Conservation (phyloP, 2,888 invertebrate genomes). For the Himalopsyche kuldschensis region DNA sequence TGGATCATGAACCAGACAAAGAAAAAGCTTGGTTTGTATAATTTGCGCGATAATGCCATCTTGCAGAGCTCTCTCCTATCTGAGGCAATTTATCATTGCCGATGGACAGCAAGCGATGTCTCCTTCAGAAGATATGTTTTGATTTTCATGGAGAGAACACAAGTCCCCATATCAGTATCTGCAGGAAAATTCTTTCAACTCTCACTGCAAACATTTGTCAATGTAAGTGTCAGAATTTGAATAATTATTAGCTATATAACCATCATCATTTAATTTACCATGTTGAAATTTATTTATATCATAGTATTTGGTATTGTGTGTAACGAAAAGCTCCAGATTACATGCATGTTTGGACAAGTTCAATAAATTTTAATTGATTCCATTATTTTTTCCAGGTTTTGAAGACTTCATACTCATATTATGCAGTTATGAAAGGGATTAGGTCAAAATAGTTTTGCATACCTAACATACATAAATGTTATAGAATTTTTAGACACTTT, state of each 20-base stretch:
- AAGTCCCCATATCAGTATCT: conserved; percentile 19
- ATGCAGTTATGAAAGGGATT: conserved; percentile 26
- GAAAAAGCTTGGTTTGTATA: not conserved
- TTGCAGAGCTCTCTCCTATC: conserved; percentile 24
- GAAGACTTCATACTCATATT: conserved; percentile 32
- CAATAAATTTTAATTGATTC: not conserved
- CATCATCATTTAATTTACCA: no score
- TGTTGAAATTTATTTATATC: no score
- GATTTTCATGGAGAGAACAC: conserved; percentile 28
- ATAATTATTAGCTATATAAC: no score
- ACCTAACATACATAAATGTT: no score
- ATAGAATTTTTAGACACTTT: no score
- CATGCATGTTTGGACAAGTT: not conserved
- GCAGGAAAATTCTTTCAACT: conserved; percentile 30
- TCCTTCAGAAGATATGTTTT: conserved; percentile 16
- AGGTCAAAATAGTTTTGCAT: not conserved
- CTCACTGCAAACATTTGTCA: conserved; percentile 20
- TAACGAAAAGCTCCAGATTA: not conserved
- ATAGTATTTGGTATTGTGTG: no score
- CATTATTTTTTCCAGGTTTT: conserved; percentile 22
- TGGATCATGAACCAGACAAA: no score
- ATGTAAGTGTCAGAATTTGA: conserved; percentile 7
- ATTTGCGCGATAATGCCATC: not conserved
- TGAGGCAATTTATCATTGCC: conserved; percentile 26
- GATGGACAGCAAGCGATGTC: conserved; percentile 16